Evolutionary conservation across 2,888 invertebrate genomes (phyloP), one percentile per base, ranked within the genome.

Genomic region (Orthosia cruda): DNA sequence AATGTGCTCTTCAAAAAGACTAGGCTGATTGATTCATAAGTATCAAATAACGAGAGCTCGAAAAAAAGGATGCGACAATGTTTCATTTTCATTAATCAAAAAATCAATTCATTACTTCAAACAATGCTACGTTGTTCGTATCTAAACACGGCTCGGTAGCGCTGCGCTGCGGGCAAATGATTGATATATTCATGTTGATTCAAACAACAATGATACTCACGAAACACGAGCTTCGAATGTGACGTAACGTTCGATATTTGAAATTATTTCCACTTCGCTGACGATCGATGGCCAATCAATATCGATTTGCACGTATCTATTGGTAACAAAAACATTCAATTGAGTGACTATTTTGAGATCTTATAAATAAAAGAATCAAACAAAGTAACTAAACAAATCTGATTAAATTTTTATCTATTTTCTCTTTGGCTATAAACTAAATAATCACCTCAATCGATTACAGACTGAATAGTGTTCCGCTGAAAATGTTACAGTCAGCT

Each of bases 141-240:
- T 74, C 58, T 64, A 69, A 70, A 73, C 58, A 74, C 49, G 64
- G n/a, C 16, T 69, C 62, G 47, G 52, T 62, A 47, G 52, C 66
- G 32, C 26, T 55, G 55, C 50, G 61, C 68, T 81, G 57, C 40
- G 54, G 62, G 47, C 71, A 47, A 58, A 67, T 63, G 76, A 86
- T 78, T 85, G 78, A 79, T 87, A 75, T 75, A 81, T 76, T 73
- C 77, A 81, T 77, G 52, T n/a, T n/a, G n/a, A 74, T 85, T 32
- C 18, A 58, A 81, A 79, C 57, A 72, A 81, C 72, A 79, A 73
- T 76, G n/a, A 82, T 76, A 87, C 74, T 71, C 69, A 75, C 68
- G 26, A 70, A 80, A 69, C 69, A 68, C 71, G 71, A 79, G 69
- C 73, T 74, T 86, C 47, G 15, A n/a, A 47, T 59, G 54, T 85